Evolutionary conservation across 1,140 invertebrate species (phyloP), one percentile per base, ranked within the genome.

Genomic region (Drosophila grimshawi): DNA sequence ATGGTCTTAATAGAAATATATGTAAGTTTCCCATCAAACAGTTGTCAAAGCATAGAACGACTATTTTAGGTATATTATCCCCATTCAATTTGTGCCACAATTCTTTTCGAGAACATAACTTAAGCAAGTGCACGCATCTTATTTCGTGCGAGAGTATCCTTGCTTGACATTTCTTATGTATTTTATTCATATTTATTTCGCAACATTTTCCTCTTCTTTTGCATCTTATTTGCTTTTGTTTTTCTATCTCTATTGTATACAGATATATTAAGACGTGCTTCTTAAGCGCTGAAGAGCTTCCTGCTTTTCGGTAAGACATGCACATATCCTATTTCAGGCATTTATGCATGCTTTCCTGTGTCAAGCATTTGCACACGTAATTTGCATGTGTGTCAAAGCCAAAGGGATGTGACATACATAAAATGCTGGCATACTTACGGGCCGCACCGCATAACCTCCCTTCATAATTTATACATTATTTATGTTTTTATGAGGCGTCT

Each of bases 321-420:
- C 56, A 60, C 43, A 48, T 32, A 61, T 63, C 68, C 43, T 62
- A 65, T 76, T 70, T 69, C 56, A 59, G 45, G 43, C 69, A 59
- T 62, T 80, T 48, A 77, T 75, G 63, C 51, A 61, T 48, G 37
- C 67, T 66, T 71, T 53, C 57, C 57, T 53, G 59, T 64, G 55
- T 74, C 53, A 78, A 74, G 75, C 5, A 46, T 39, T 10, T 48
- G 33, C 35, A 32, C 37, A 60, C 33, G 39, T 55, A 46, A 45
- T 60, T 67, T 81, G 63, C 81, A 86, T 86, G 81, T 86, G 82
- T 86, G 82, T 78, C 78, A 86, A 81, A 81, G 69, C 69, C 75
- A 60, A 48, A 62, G 51, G 49, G 37, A 32, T 65, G 43, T 52
- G 39, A 46, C 64, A 56, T 57, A 53, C 11, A 61, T 43, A 51